These are phyloP conservation scores for Enteromius anoplus DNA, from an alignment of 2,797 vertebrate species.

Conservation along the genomic window DNA sequence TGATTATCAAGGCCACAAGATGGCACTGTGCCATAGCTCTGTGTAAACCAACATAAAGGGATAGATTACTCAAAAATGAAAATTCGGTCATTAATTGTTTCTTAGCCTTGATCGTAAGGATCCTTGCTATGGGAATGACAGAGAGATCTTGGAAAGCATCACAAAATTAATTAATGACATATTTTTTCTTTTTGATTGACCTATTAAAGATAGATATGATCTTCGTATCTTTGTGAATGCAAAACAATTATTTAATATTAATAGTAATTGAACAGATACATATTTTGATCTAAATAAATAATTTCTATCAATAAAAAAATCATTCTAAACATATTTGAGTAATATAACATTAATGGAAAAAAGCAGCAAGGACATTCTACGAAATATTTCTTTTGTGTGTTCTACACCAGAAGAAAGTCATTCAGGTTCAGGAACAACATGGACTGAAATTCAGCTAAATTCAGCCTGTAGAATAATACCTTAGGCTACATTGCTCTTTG, in stretches of 20 bases:
- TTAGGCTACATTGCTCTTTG: not conserved
- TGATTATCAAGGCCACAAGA: slow-evolving; percentile 27
- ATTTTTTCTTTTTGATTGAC: too few relatives aligned
- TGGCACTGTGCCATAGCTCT: slow-evolving; percentile 5
- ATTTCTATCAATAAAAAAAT: not conserved
- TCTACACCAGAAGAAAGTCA: not conserved
- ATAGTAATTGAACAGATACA: not conserved
- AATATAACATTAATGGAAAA: not conserved
- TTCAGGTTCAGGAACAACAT: not conserved
- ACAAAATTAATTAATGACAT: too few relatives aligned
- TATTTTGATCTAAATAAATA: not conserved
- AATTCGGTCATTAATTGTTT: too few relatives aligned
- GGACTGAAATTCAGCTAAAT: not conserved
- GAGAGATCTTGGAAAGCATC: too few relatives aligned
- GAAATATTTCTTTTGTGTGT: not conserved
- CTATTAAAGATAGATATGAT: not conserved
- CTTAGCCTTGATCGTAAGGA: too few relatives aligned
- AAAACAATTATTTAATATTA: not conserved
- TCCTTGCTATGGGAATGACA: too few relatives aligned
- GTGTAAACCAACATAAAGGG: not conserved
- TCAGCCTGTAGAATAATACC: not conserved
- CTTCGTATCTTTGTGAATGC: not conserved
- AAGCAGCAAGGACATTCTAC: not conserved
- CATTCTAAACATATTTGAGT: not conserved
- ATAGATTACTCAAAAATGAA: not conserved